phyloP scores from a whole-genome alignment of 35 echinoderm and acorn worm genomes.

The Ophioderma brevispina region DNA sequence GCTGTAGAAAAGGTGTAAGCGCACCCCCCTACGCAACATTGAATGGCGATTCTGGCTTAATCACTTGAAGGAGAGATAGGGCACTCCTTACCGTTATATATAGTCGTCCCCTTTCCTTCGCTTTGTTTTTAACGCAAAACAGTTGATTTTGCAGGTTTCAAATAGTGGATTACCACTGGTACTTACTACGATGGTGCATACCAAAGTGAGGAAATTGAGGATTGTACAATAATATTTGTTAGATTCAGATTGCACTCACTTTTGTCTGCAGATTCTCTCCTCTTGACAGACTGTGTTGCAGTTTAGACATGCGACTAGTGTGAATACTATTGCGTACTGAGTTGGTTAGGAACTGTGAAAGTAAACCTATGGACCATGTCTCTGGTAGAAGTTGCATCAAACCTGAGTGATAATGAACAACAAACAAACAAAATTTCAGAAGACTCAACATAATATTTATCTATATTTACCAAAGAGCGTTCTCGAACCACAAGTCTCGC shows the following conservation, averaged over 20 bases:
- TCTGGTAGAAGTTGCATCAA: conserved; percentile 92
- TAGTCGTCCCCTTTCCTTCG: too few species aligned
- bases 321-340: conserved; percentile 82
- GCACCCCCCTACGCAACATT: too few species aligned
- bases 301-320: conserved; percentile 56
- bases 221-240: too few species aligned
- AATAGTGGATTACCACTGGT: too few species aligned
- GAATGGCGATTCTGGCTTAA: too few species aligned
- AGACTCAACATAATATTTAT: too few species aligned
- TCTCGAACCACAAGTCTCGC: too few species aligned
- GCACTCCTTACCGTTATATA: too few species aligned
- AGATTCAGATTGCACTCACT: not conserved
- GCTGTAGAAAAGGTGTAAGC: too few species aligned
- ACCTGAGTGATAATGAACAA: conserved; percentile 74
- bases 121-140: not conserved
- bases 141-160: not conserved
- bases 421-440: too few species aligned
- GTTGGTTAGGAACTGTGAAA: conserved; percentile 81
- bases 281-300: conserved; percentile 74
- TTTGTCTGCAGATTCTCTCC: conserved; percentile 86
- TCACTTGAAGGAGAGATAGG: too few species aligned
- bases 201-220: not conserved
- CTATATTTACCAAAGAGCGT: too few species aligned
- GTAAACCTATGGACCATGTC: conserved; percentile 86
- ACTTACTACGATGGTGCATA: not conserved